phyloP scores from a whole-genome alignment of 1,140 invertebrate species.

The Aphis gossypii region DNA sequence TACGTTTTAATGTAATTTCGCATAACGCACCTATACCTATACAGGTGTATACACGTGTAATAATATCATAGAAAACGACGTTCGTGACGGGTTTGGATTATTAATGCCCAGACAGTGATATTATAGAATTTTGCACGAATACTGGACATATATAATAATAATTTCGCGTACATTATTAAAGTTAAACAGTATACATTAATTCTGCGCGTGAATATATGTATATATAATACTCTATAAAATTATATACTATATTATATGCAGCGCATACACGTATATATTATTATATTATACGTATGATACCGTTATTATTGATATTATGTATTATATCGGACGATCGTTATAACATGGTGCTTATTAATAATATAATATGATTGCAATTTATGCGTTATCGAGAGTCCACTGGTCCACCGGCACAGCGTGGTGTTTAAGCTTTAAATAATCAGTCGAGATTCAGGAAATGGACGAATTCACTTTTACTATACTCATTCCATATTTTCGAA shows the following conservation, averaged over 20 bases:
- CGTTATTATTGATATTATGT: background rate
- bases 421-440: background rate
- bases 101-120: constrained; percentile 12
- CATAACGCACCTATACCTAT: background rate
- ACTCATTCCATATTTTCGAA: background rate
- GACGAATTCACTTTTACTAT: background rate
- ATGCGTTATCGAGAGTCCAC: background rate
- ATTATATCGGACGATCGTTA: background rate
- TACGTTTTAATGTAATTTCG: background rate
- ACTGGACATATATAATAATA: background rate
- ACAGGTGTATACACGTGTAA: background rate
- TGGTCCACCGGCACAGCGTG: background rate
- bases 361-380: too few relatives aligned
- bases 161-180: background rate
- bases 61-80: constrained; percentile 31
- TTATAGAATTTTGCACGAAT: background rate
- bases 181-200: background rate
- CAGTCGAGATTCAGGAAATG: background rate
- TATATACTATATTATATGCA: background rate
- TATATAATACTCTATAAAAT: background rate
- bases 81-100: constrained; percentile 11
- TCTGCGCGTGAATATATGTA: background rate
- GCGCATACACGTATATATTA: too few relatives aligned
- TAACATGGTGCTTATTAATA: background rate
- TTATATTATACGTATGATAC: too few relatives aligned